A percentile compares a stretch with the other conserved stretches of the same genome.
Evolutionary conservation across 2,888 invertebrate genomes (phyloP).

Genomic region (Germaria angustata): DNA sequence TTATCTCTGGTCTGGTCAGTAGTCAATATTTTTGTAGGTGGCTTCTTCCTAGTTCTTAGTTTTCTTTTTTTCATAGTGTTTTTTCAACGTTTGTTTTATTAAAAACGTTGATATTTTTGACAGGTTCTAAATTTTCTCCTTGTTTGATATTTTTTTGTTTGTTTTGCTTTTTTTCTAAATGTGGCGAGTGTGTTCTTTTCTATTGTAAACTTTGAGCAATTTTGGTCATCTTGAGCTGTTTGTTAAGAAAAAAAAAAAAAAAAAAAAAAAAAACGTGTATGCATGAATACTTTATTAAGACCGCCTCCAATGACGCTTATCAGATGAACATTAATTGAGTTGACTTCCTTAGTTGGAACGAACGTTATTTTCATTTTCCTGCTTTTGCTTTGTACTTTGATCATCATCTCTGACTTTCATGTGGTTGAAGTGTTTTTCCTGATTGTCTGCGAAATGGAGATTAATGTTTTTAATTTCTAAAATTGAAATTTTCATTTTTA

Average conservation of each 20-base stretch:
- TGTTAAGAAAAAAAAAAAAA: too few relatives aligned
- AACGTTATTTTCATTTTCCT: constrained; percentile 34
- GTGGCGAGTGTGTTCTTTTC: background rate
- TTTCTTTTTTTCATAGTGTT: constrained; percentile 10
- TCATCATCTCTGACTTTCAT: constrained; percentile 35
- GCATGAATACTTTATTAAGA: constrained; percentile 52
- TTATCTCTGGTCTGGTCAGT: constrained; percentile 59
- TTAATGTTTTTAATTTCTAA: constrained; percentile 47
- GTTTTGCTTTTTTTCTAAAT: constrained; percentile 6
- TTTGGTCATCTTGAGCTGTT: constrained; percentile 35
- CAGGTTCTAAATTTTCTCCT: constrained; percentile 64
- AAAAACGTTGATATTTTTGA: constrained; percentile 66
- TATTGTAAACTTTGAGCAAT: constrained; percentile 52
- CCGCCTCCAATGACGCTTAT: constrained; percentile 66
- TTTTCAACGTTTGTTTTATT: constrained; percentile 49
- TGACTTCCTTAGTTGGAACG: constrained; percentile 58
- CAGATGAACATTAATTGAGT: constrained; percentile 67
- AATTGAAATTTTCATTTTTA: constrained; percentile 24
- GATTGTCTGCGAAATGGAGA: constrained; percentile 48
- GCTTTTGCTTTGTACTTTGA: constrained; percentile 30
- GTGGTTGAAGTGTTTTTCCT: constrained; percentile 48
- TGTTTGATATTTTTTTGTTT: too few relatives aligned
- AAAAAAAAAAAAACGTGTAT: constrained; percentile 26
- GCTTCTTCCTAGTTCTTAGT: constrained; percentile 44
- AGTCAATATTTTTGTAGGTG: constrained; percentile 61